Percentiles rank a stretch among this genome's conserved stretches.
These are phyloP conservation scores for Ctenopoma multispine DNA, from an alignment of 2,797 vertebrate genomes.

Conservation along the genomic window DNA sequence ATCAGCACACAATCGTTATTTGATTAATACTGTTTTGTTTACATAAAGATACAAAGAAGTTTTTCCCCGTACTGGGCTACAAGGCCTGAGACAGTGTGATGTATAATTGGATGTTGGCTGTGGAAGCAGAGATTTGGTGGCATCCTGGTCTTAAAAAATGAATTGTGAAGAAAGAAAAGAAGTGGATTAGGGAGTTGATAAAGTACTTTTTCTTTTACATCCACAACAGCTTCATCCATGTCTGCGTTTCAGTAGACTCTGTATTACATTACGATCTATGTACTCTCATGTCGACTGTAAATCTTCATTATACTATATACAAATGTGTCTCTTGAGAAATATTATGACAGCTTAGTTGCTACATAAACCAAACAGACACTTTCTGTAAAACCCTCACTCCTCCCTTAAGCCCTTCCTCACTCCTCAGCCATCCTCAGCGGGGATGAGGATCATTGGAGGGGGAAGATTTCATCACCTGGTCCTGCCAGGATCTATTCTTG, in stretches of 20 bases:
- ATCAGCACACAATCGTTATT: conserved; percentile 68
- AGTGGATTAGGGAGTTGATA: conserved; percentile 38
- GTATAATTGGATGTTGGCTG: conserved; percentile 61
- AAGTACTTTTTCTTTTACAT: conserved; percentile 33
- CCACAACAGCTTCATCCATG: conserved; percentile 11
- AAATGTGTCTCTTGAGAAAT: conserved; percentile 35
- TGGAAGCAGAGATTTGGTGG: conserved; percentile 21
- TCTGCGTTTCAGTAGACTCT: conserved; percentile 10
- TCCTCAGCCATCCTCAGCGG: conserved; percentile 30
- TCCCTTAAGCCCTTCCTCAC: conserved; percentile 22
- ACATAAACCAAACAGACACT: conserved; percentile 38
- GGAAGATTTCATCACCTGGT: conserved; percentile 67
- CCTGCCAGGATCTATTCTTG: conserved; percentile 67
- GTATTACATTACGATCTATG: conserved; percentile 14
- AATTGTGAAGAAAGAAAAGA: conserved; percentile 31
- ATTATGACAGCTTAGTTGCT: conserved; percentile 33
- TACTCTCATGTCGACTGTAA: conserved; percentile 14
- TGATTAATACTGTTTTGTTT: conserved; percentile 77
- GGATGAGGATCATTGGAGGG: conserved; percentile 62
- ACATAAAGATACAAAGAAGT: conserved; percentile 67
- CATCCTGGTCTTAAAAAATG: conserved; percentile 52
- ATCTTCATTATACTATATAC: conserved; percentile 35
- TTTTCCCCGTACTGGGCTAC: conserved; percentile 40
- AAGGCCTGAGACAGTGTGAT: conserved; percentile 49
- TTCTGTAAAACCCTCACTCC: conserved; percentile 39